These are phyloP conservation scores for Corythornis madagascariensis DNA, from an alignment of 2,113 vertebrate genomes.

Conservation along the genomic window DNA sequence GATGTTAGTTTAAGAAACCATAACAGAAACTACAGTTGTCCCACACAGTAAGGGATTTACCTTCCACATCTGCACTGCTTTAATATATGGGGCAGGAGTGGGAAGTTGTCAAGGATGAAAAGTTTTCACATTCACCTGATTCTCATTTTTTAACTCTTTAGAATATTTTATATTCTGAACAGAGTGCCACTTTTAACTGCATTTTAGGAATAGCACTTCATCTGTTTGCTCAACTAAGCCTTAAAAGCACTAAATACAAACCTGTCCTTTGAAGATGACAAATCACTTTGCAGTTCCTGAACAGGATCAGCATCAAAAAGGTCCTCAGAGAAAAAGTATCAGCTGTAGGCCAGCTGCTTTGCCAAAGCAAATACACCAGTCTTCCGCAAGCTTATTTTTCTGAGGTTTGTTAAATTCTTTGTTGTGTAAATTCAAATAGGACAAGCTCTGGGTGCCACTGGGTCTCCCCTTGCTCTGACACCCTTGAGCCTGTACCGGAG, in stretches of 20 bases:
- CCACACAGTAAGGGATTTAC: slow-evolving; percentile 12
- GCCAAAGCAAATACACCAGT: slow-evolving; percentile 10
- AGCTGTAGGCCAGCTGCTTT: slow-evolving; percentile 44
- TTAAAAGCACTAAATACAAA: slow-evolving; percentile 28
- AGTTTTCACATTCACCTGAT: slow-evolving; percentile 26
- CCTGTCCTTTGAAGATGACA: slow-evolving; percentile 58
- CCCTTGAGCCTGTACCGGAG: rapidly evolving
- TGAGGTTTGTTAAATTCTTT: neutral
- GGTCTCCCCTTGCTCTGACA: neutral
- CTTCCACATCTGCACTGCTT: slow-evolving; percentile 13
- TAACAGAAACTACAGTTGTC: neutral
- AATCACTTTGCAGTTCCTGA: slow-evolving; percentile 40
- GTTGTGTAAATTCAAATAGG: neutral
- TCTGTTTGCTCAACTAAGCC: slow-evolving; percentile 16
- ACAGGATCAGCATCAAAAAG: slow-evolving; percentile 26
- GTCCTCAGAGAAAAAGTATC: slow-evolving; percentile 17
- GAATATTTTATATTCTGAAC: slow-evolving; percentile 12
- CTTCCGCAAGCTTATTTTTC: neutral
- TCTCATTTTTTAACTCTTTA: slow-evolving; percentile 31
- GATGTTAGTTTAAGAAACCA: slow-evolving; percentile 6
- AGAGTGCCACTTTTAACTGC: neutral
- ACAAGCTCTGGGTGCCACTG: neutral
- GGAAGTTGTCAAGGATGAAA: slow-evolving; percentile 8
- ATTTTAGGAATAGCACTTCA: neutral
- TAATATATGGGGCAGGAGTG: neutral